Base-by-base conservation (phyloP, 2,113 vertebrate species). In the Erythrolamprus reginae region DNA sequence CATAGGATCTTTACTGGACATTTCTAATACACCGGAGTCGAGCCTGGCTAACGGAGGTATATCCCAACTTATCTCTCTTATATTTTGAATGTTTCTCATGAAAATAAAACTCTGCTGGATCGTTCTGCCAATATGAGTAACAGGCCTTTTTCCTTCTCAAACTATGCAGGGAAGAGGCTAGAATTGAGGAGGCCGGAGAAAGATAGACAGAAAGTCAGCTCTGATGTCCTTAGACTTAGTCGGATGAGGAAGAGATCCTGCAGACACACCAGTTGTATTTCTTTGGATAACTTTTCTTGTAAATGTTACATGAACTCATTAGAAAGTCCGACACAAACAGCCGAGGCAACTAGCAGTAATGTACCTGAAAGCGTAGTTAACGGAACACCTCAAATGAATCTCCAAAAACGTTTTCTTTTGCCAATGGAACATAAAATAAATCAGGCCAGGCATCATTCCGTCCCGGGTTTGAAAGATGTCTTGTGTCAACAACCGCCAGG, bases 21-120 rank as follows among this genome's bases (percentile, higher is more conserved):
- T 99, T 94, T 99, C 99, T 52, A 99, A 99, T 94, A 99, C 99
- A 21, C 98, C 99, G 0, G 99, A 99, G 5, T 98, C 98, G 0
- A 98, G 97, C 94, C 94, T 97, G 92, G 91, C 96, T 38, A 96
- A 95, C 33, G 96, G 97, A 98, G 99, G 99, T 99, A 97, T 42
- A 0, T 0, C 88, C 28, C 33, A 23, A 28, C 77, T 6, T 6
- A 50, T 38, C 23, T 26, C 8, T n/a, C 4, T 53, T 53, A 48
- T 15, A 82, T 17, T 38, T n/a, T 50, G 24, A 1, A 1, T 0
- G 51, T 9, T 52, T 21, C 6, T 55, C 7, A 1, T 13, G 50
- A 48, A 45, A 51, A 82, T 52, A 90, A 84, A 8, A 10, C 21
- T 21, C 52, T 48, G 7, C 77, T 58, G 55, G 84, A 86, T 88